Evolutionary conservation across 2,113 vertebrate genomes (phyloP).

Genomic region (Heterochromis multidens): DNA sequence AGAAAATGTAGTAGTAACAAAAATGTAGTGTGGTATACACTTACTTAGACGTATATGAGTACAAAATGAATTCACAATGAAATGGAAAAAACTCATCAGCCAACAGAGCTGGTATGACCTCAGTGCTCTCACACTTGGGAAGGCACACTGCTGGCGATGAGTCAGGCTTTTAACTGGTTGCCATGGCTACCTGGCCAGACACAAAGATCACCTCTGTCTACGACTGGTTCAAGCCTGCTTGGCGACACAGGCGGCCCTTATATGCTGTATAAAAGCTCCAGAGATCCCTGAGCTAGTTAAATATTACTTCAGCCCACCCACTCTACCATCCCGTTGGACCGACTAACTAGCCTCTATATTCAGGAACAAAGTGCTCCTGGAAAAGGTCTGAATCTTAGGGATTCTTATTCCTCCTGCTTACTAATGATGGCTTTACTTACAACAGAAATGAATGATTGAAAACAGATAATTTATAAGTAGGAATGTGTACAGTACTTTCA

Average conservation of each 20-base stretch:
- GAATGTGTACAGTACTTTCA: not conserved
- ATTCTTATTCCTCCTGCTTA: not conserved
- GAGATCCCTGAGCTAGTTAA: slow-evolving; percentile 31
- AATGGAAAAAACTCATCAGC: slow-evolving; percentile 42
- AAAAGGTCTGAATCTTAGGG: not conserved
- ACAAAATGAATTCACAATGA: not conserved
- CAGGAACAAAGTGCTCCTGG: not conserved
- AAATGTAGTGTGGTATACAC: not conserved
- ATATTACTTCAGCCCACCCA: slow-evolving; percentile 24
- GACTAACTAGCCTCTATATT: not conserved
- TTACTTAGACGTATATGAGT: not conserved
- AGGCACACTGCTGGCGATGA: slow-evolving; percentile 34
- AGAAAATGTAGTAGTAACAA: too few species aligned
- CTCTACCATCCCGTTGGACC: not conserved
- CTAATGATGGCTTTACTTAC: not conserved
- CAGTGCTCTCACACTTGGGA: slow-evolving; percentile 1
- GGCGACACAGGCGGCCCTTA: slow-evolving; percentile 36
- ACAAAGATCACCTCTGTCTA: slow-evolving; percentile 61
- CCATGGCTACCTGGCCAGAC: slow-evolving; percentile 46
- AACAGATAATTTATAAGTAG: not conserved
- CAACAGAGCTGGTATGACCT: slow-evolving; percentile 29
- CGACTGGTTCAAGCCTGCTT: slow-evolving; percentile 32
- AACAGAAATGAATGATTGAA: not conserved
- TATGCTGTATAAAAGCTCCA: slow-evolving; percentile 17
- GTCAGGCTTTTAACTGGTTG: slow-evolving; percentile 56